Evolutionary conservation across 2,797 vertebrate species (phyloP).

Genomic region (Protonibea diacanthus): DNA sequence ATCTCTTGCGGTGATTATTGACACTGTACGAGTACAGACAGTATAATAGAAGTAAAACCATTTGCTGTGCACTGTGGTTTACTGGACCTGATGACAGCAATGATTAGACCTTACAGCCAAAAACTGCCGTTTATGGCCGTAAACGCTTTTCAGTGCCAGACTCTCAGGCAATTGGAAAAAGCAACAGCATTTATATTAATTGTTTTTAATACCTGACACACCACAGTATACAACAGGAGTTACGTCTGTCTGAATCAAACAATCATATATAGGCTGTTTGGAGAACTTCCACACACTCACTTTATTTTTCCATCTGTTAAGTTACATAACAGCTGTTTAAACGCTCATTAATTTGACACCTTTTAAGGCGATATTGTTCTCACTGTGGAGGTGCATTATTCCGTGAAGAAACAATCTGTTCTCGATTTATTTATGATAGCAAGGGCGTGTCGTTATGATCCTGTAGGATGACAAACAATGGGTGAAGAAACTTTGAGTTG

Average conservation of each 20-base stretch:
- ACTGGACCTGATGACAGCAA: background rate
- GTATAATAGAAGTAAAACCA: constrained; percentile 22
- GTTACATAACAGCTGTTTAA: constrained; percentile 51
- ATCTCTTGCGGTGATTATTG: constrained; percentile 27
- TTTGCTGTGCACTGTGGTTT: constrained; percentile 24
- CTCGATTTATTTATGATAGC: constrained; percentile 67
- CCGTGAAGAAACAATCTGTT: constrained; percentile 54
- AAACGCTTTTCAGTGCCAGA: background rate
- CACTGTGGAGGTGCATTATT: constrained; percentile 40
- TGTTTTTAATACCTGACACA: background rate
- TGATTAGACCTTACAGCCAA: constrained; percentile 4
- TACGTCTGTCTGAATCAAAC: background rate
- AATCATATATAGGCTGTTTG: background rate
- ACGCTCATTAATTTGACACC: constrained; percentile 37
- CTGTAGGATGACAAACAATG: constrained; percentile 47
- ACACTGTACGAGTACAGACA: constrained; percentile 23
- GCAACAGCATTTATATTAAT: background rate
- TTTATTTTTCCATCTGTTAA: constrained; percentile 28
- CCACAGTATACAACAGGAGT: background rate
- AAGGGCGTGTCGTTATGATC: constrained; percentile 54
- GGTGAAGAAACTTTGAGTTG: constrained; percentile 55
- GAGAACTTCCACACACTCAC: background rate
- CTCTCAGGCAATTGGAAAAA: background rate
- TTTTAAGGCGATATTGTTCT: constrained; percentile 23
- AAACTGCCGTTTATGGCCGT: background rate